Percentiles rank a stretch among this genome's conserved stretches.
These are phyloP conservation scores for Leptinotarsa undecemlineata DNA, from an alignment of 1,140 invertebrate species.

Conservation along the genomic window DNA sequence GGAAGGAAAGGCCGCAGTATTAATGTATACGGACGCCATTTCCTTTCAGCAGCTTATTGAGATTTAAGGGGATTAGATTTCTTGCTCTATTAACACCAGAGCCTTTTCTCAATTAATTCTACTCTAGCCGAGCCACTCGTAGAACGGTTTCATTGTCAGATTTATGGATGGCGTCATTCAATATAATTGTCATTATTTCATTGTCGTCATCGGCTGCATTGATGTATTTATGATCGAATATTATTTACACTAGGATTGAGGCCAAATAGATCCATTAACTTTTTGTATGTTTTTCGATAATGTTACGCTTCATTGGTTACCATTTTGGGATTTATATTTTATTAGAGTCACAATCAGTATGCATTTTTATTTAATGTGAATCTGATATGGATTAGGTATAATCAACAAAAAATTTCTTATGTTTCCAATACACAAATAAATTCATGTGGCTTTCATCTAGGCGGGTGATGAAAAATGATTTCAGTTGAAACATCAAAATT, in stretches of 20 bases:
- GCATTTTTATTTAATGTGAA: no score
- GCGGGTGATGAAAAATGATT: no score
- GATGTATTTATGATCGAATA: background rate
- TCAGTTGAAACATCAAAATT: no score
- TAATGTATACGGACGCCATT: background rate
- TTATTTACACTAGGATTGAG: background rate
- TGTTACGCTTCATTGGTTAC: background rate
- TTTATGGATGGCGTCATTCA: background rate
- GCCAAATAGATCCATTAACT: background rate
- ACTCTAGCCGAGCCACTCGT: background rate
- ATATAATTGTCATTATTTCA: slow-evolving; percentile 1
- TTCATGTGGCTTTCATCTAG: no score
- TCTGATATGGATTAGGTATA: no score
- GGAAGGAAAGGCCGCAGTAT: background rate
- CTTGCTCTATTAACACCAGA: background rate
- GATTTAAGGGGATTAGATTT: slow-evolving; percentile 1
- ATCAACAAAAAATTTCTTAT: no score
- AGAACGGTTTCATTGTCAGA: slow-evolving; percentile 1
- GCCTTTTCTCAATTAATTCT: background rate
- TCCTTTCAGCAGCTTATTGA: background rate
- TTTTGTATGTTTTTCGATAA: background rate
- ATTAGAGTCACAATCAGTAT: background rate
- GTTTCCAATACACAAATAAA: no score
- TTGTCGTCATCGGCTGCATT: background rate
- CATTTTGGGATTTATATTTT: background rate